Conservation (phyloP, 2,888 invertebrate species). For the Megaustenia siamemsis region DNA sequence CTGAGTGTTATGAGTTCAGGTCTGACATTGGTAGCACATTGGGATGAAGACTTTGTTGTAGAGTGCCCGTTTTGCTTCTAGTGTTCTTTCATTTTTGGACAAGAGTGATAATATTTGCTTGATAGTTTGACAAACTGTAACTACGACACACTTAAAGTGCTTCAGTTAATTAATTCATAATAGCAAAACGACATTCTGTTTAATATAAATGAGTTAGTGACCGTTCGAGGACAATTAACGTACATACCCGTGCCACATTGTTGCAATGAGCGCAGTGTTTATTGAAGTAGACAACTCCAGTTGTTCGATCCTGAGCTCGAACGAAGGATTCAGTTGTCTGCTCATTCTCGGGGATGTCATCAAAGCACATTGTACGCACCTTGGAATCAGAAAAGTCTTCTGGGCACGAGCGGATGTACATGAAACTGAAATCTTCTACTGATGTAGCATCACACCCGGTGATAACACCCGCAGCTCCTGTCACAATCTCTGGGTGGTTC, state of each 20-base stretch:
- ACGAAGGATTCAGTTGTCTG: background rate
- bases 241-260: background rate
- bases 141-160: too few species aligned
- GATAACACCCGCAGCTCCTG: background rate
- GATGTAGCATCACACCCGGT: background rate
- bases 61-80: too few species aligned
- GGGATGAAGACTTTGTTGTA: too few species aligned
- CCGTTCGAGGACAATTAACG: background rate
- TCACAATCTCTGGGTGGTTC: too few species aligned
- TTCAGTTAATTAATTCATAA: too few species aligned
- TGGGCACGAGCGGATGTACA: conserved; percentile 30
- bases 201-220: too few species aligned
- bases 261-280: conserved; percentile 26
- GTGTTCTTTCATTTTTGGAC: too few species aligned
- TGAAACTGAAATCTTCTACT: background rate
- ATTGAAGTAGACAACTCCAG: conserved; percentile 19
- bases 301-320: background rate
- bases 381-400: background rate
- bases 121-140: too few species aligned
- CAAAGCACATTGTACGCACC: background rate
- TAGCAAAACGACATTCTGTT: too few species aligned
- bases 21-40: too few species aligned
- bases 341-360: background rate
- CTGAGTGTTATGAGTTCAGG: too few species aligned
- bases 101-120: too few species aligned